phyloP scores from a whole-genome alignment of 2,113 vertebrate species.

The Hemiprocne comata region DNA sequence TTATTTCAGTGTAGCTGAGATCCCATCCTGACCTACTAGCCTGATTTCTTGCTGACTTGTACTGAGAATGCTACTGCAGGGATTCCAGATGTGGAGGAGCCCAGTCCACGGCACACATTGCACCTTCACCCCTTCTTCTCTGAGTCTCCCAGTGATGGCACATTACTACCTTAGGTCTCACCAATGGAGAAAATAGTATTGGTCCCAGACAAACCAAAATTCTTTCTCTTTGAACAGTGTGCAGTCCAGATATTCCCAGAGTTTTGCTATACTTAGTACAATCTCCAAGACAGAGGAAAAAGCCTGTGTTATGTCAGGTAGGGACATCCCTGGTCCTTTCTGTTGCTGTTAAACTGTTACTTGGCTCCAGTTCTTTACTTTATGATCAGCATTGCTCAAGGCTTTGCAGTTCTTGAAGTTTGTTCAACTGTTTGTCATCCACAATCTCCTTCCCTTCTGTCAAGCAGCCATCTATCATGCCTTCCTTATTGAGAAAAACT shows the following conservation, averaged over 20 bases:
- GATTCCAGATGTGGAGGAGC: background rate
- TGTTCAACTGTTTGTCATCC: background rate
- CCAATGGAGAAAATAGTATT: background rate
- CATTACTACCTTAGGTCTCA: background rate
- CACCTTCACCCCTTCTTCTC: background rate
- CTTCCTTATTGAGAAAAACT: background rate
- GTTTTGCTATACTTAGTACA: background rate
- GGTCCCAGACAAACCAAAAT: background rate
- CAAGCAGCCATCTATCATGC: background rate
- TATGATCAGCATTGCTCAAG: background rate
- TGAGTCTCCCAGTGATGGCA: background rate
- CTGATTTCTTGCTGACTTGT: background rate
- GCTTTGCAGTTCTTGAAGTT: background rate
- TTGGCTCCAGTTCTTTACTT: background rate
- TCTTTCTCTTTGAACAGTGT: background rate
- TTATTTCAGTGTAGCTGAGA: background rate
- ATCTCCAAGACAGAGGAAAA: background rate
- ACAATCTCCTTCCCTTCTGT: background rate
- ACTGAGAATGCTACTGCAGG: background rate
- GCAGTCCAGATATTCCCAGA: background rate
- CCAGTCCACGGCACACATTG: background rate
- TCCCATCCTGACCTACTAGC: constrained; percentile 31
- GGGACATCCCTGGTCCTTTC: background rate
- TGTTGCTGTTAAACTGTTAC: background rate
- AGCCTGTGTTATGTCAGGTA: background rate